A percentile compares a stretch with the other conserved stretches of the same genome.
Evolutionary conservation across 1,140 invertebrate genomes (phyloP).

Genomic region (Drosophila biarmipes): DNA sequence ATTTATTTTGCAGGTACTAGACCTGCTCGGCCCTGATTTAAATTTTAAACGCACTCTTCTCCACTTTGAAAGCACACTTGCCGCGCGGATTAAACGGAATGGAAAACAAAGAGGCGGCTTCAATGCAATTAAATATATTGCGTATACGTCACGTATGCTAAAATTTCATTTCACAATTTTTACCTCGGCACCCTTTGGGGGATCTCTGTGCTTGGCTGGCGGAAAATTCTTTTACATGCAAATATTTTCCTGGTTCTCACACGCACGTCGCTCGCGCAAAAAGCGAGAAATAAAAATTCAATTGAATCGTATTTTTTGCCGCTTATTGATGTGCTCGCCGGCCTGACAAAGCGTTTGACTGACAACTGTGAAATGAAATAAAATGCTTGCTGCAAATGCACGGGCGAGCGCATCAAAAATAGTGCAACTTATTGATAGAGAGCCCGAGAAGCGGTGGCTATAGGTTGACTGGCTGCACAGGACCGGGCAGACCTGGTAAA

Average conservation of each 20-base stretch:
- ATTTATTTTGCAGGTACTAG: conserved; percentile 40
- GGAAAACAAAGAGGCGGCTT: conserved; percentile 10
- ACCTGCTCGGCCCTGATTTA: conserved; percentile 6
- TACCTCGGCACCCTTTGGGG: conserved; percentile 9
- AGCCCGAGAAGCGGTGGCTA: neutral
- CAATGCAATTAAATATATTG: conserved; percentile 66
- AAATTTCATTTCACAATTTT: conserved; percentile 54
- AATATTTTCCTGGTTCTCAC: conserved; percentile 44
- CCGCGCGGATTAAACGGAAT: conserved; percentile 1
- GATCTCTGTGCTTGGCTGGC: conserved; percentile 1
- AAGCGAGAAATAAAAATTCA: conserved; percentile 43
- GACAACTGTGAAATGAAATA: conserved; percentile 64
- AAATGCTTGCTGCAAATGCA: conserved; percentile 40
- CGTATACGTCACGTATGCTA: conserved; percentile 59
- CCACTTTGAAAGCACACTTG: conserved; percentile 16
- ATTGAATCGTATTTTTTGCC: conserved; percentile 58
- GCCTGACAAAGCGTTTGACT: conserved; percentile 73
- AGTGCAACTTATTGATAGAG: conserved; percentile 43
- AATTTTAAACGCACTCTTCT: neutral
- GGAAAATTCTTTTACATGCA: conserved; percentile 64
- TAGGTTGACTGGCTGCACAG: conserved; percentile 9
- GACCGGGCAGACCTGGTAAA: neutral
- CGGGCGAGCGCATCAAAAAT: conserved; percentile 61
- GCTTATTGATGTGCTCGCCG: conserved; percentile 62
- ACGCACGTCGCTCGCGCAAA: conserved; percentile 33